Conservation (phyloP, 2,113 vertebrate genomes). For the Neomonachus schauinslandi region DNA sequence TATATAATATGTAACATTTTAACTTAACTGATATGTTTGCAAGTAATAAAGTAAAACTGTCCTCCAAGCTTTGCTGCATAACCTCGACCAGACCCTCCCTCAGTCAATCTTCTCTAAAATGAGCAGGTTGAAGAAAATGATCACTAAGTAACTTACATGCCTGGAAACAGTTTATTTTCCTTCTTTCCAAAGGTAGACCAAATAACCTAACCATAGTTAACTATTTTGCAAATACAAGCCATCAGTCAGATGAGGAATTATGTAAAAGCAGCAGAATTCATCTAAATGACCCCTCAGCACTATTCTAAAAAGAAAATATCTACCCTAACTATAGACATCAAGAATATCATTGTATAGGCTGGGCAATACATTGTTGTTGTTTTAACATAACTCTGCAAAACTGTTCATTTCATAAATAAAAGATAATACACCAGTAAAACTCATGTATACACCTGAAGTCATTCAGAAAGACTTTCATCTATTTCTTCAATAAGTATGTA, state of each 20-base stretch:
- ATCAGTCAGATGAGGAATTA: not conserved
- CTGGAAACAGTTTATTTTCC: not conserved
- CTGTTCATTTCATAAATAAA: not conserved
- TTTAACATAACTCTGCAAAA: not conserved
- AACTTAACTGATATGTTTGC: not conserved
- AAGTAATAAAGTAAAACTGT: conserved; percentile 28
- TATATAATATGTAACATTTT: not conserved
- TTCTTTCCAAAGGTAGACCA: not conserved
- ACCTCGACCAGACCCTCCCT: not conserved
- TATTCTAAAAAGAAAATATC: not conserved
- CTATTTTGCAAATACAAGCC: conserved; percentile 1
- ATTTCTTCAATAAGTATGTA: conserved; percentile 34
- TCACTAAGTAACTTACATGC: not conserved
- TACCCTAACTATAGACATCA: not conserved
- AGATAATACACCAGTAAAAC: not conserved
- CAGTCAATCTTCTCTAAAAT: not conserved
- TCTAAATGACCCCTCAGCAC: not conserved
- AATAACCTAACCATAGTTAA: conserved; percentile 43
- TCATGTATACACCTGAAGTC: not conserved
- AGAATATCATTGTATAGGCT: not conserved
- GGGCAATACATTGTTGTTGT: conserved; percentile 33
- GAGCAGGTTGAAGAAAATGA: not conserved
- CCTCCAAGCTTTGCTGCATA: not conserved
- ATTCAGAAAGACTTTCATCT: not conserved
- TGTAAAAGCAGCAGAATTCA: conserved; percentile 27